Conservation (phyloP, 2,888 invertebrate genomes). For the Tanypteryx hageni region DNA sequence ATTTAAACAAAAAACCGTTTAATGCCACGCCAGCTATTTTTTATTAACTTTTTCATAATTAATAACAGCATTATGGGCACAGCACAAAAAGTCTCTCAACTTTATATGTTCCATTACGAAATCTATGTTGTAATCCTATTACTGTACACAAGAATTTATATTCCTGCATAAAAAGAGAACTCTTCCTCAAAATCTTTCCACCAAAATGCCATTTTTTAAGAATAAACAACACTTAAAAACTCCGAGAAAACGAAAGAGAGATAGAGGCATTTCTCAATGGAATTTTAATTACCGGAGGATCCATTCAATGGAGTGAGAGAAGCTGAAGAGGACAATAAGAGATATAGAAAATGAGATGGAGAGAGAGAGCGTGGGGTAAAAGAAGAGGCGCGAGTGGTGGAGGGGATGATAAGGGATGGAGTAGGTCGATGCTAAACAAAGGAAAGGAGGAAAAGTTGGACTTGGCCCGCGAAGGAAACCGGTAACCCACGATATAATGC, state of each 20-base stretch:
- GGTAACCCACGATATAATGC: conserved; percentile 28
- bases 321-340: conserved; percentile 12
- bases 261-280: not conserved
- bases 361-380: too few species aligned
- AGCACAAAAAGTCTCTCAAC: too few species aligned
- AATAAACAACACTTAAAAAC: not conserved
- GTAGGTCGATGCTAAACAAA: conserved; percentile 27
- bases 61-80: too few species aligned
- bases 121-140: too few species aligned
- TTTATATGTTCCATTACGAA: too few species aligned
- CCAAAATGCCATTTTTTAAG: not conserved
- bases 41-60: too few species aligned
- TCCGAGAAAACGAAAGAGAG: not conserved
- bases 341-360: not conserved
- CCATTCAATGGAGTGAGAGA: not conserved
- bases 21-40: too few species aligned
- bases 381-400: too few species aligned
- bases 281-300: conserved; percentile 1
- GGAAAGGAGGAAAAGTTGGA: conserved; percentile 29
- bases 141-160: too few species aligned
- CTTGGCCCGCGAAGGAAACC: conserved; percentile 28
- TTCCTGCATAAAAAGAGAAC: too few species aligned
- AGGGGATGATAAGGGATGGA: not conserved
- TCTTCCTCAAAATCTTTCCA: not conserved
- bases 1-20: too few species aligned